These are phyloP conservation scores for Sinocyclocheilus grahami DNA, from an alignment of 2,113 vertebrate genomes.

Conservation along the genomic window DNA sequence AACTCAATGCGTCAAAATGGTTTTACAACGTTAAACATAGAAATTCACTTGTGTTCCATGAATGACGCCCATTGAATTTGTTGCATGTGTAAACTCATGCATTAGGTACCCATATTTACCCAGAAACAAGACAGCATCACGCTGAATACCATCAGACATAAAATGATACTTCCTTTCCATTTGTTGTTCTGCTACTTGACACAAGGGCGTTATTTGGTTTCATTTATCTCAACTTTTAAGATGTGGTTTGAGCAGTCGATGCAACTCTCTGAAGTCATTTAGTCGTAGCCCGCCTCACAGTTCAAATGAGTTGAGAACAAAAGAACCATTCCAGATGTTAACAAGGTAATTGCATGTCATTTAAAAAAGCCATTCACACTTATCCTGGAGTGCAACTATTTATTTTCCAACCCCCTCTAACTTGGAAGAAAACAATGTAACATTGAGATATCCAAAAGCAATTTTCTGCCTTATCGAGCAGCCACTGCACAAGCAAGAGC, in stretches of 20 bases:
- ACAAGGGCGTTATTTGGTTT: constrained; percentile 25
- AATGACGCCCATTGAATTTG: not conserved
- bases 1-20: not conserved
- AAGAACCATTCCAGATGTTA: constrained; percentile 49
- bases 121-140: not conserved
- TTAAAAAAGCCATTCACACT: constrained; percentile 53
- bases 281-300: constrained; percentile 28
- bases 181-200: not conserved
- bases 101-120: not conserved
- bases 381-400: constrained; percentile 39
- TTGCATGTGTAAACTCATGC: not conserved
- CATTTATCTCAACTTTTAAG: constrained; percentile 42
- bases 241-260: constrained; percentile 35
- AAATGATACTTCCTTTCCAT: not conserved
- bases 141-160: not conserved
- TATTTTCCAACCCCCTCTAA: not conserved
- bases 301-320: constrained; percentile 51
- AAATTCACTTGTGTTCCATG: not conserved
- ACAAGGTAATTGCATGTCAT: constrained; percentile 54
- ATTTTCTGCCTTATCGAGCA: constrained; percentile 58
- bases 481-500: constrained; percentile 26
- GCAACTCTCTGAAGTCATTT: constrained; percentile 45
- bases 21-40: not conserved
- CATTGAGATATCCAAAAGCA: constrained; percentile 48
- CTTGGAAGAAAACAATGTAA: constrained; percentile 30